These are phyloP conservation scores for Leptocoma aspasia DNA, from an alignment of 2,113 vertebrate species.

Conservation along the genomic window DNA sequence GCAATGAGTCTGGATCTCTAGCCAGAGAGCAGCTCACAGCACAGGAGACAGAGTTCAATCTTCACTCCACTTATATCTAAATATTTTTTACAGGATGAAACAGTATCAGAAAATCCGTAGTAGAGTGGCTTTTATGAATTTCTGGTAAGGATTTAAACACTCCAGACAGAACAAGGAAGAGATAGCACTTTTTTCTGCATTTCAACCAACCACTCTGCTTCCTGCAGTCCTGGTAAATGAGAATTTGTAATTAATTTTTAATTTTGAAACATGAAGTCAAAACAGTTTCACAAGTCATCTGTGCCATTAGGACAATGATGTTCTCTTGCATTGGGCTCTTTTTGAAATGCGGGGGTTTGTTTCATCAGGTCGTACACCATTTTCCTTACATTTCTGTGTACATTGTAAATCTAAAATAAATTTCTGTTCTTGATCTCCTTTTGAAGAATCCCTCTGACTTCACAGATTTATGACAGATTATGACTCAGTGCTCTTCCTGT, in stretches of 20 bases:
- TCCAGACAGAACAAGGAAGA: background rate
- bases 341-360: background rate
- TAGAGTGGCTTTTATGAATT: background rate
- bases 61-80: background rate
- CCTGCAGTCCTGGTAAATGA: background rate
- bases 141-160: background rate
- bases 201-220: background rate
- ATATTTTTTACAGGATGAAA: background rate
- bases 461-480: background rate
- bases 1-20: background rate
- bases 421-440: background rate
- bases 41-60: background rate
- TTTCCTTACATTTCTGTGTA: background rate
- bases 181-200: background rate
- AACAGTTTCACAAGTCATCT: background rate
- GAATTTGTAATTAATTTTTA: background rate
- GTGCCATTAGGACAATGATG: background rate
- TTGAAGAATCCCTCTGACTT: background rate
- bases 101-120: background rate
- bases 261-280: background rate
- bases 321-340: background rate
- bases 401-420: background rate
- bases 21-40: background rate
- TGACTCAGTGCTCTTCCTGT: conserved; percentile 1
- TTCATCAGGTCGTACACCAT: background rate